A percentile compares a stretch with the other conserved stretches of the same genome.
These are phyloP conservation scores for Mobula birostris DNA, from an alignment of 2,113 vertebrate genomes.

Conservation along the genomic window DNA sequence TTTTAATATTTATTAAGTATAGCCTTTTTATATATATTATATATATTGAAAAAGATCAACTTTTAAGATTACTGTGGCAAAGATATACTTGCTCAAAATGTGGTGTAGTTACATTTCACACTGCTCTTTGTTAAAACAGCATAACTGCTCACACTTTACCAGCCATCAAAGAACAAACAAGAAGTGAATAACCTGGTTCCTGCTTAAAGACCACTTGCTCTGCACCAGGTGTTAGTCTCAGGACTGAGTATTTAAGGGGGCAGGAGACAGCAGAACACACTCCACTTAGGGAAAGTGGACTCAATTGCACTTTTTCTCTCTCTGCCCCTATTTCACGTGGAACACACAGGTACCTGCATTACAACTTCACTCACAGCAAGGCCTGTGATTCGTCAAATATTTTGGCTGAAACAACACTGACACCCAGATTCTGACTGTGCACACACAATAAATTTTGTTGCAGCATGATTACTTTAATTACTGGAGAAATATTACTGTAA, in stretches of 20 bases:
- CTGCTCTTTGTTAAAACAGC: background rate
- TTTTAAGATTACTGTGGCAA: background rate
- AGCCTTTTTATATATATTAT: conserved; percentile 9
- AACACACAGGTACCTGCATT: background rate
- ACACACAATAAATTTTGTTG: background rate
- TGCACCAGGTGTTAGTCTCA: background rate
- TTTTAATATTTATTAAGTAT: conserved; percentile 30
- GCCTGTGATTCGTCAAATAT: background rate
- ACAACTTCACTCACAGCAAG: background rate
- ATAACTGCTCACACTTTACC: background rate
- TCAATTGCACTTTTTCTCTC: background rate
- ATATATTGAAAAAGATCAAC: background rate
- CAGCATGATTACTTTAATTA: background rate
- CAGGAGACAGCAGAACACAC: background rate
- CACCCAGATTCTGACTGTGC: background rate
- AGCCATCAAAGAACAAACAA: background rate
- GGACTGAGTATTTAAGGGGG: background rate
- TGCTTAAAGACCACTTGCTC: background rate
- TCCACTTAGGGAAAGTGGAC: background rate
- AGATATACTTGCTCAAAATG: background rate
- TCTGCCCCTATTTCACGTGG: background rate
- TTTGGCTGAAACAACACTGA: background rate
- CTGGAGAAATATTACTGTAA: background rate
- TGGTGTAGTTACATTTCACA: background rate
- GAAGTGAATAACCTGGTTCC: background rate